These are phyloP conservation scores for Drosophila navojoa DNA, from an alignment of 1,140 invertebrate species.

Conservation along the genomic window DNA sequence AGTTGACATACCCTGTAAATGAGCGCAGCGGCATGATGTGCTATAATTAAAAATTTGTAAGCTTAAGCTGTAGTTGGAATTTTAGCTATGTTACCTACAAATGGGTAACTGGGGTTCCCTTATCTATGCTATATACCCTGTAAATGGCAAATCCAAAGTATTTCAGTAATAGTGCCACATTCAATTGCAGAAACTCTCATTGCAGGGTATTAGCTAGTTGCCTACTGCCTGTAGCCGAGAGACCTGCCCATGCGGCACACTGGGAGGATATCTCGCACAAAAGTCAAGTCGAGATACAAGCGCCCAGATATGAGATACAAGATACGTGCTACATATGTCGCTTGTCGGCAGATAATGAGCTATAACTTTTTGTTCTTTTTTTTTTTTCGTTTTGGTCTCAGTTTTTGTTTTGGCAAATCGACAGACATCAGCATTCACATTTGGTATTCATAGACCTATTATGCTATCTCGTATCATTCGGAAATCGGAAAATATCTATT, in stretches of 20 bases:
- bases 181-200: not conserved
- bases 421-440: constrained; percentile 9
- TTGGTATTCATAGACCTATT: not conserved
- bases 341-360: constrained; percentile 43
- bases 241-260: not conserved
- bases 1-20: too few species aligned
- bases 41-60: too few species aligned
- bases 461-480: not conserved
- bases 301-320: constrained; percentile 9
- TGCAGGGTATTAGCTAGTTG: constrained; percentile 3
- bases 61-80: too few species aligned
- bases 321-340: constrained; percentile 30
- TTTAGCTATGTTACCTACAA: too few species aligned
- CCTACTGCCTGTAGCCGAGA: not conserved
- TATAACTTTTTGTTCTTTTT: constrained; percentile 13
- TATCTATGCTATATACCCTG: too few species aligned
- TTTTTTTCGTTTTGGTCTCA: too few species aligned
- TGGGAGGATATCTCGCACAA: constrained; percentile 8
- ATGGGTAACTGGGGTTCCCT: too few species aligned
- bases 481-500: constrained; percentile 19
- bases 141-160: too few species aligned
- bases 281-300: constrained; percentile 18
- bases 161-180: too few species aligned
- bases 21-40: too few species aligned
- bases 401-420: constrained; percentile 35